Evolutionary conservation across 1,140 invertebrate genomes (phyloP).

Genomic region (Schlechtendalia chinensis): DNA sequence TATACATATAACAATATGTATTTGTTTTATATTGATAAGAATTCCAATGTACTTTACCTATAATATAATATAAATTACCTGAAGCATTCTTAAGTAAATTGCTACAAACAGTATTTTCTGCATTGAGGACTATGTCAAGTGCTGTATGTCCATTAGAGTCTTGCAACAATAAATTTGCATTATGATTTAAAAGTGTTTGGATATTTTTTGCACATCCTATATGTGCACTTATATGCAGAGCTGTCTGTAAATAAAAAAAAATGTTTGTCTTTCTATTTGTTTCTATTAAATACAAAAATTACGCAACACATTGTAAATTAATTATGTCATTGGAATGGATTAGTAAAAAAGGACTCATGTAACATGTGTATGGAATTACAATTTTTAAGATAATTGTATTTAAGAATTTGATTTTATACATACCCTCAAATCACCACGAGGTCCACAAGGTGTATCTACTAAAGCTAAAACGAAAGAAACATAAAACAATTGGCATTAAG

Average conservation of each 20-base stretch:
- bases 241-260: conserved; percentile 63
- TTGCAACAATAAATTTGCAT: conserved; percentile 65
- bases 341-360: too few species aligned
- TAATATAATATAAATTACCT: conserved; percentile 59
- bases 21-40: too few species aligned
- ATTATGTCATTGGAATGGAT: too few species aligned
- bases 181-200: conserved; percentile 65
- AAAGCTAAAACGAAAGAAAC: conserved; percentile 60
- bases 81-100: conserved; percentile 67
- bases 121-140: conserved; percentile 73
- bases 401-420: conserved; percentile 35
- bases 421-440: conserved; percentile 64
- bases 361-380: neutral
- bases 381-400: neutral
- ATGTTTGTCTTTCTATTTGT: neutral
- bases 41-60: too few species aligned
- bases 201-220: conserved; percentile 75
- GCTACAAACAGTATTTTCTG: conserved; percentile 67
- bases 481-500: neutral
- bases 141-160: conserved; percentile 71
- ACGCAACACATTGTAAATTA: too few species aligned
- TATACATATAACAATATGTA: too few species aligned
- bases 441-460: conserved; percentile 68
- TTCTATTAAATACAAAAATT: too few species aligned
- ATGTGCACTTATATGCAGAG: conserved; percentile 78